Conservation (phyloP, 2,113 vertebrate genomes). For the Cochlearius cochlearius region DNA sequence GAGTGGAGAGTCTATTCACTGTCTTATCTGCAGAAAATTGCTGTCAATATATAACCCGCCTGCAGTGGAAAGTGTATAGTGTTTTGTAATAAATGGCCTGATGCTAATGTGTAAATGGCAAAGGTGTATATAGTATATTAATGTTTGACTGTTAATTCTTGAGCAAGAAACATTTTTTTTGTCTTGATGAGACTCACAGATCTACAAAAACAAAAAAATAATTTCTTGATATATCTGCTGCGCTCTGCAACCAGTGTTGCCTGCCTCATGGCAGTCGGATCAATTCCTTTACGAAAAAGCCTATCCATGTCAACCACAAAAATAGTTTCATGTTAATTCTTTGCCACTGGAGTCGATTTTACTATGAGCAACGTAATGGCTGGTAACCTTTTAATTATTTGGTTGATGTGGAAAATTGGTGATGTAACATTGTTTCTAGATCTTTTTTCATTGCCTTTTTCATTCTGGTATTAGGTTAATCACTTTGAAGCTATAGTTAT, state of each 20-base stretch:
- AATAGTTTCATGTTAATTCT: constrained; percentile 86
- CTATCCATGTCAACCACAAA: constrained; percentile 86
- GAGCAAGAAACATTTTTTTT: constrained; percentile 85
- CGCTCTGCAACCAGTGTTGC: constrained; percentile 90
- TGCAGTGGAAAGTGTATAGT: constrained; percentile 95
- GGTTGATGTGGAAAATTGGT: constrained; percentile 95
- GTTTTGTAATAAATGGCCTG: constrained; percentile 96
- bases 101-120: constrained; percentile 95
- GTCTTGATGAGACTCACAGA: constrained; percentile 92
- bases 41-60: constrained; percentile 91
- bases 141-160: constrained; percentile 99
- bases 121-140: constrained; percentile 99
- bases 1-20: constrained; percentile 89
- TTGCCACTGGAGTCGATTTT: constrained; percentile 88
- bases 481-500: constrained; percentile 94
- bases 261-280: constrained; percentile 85
- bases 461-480: constrained; percentile 92
- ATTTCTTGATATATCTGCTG: constrained; percentile 90
- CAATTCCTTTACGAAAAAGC: constrained; percentile 83
- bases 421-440: constrained; percentile 95
- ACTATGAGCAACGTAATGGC: constrained; percentile 85
- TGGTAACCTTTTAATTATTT: constrained; percentile 92
- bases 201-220: constrained; percentile 83
- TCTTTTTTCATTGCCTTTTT: constrained; percentile 93
- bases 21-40: constrained; percentile 88